Evolutionary conservation across 2,888 invertebrate species (phyloP), one percentile per base, ranked within the genome.

Genomic region (Thereva nobilitata): DNA sequence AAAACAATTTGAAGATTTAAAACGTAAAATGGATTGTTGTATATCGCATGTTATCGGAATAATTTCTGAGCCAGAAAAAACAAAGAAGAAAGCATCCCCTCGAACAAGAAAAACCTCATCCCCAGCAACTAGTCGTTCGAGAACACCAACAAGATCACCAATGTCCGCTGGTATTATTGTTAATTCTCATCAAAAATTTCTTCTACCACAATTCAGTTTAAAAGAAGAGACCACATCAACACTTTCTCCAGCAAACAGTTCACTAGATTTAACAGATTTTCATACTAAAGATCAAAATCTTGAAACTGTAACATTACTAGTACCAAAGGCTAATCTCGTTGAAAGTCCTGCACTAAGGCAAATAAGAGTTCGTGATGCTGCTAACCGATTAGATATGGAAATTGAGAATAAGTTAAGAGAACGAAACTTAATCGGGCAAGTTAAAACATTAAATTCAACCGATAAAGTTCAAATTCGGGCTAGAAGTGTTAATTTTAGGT

Each of bases 1-100:
- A 49, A 83, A 84, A 35, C 90, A 93, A 74, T 95, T 95, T 77
- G 89, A 92, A 80, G 83, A 87, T 72, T 78, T 95, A 68, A 93
- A 93, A 77, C 83, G 83, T 47, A 84, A 86, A 71, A 92, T 94
- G 86, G 92, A 92, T 79, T 85, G 86, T n/a, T 94, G 93, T 75
- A 90, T 94, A 72, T 89, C 90, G 0, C 93, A 95, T 82, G 91
- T 95, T 70, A 89, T 94, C 70, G 93, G 93, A 1, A 86, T 86
- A 0, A 85, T 86, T 0, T 80, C 80, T 3, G 80, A 80, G 68
- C 79, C 81, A n/a, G 81, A 81, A 69, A 79, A 81, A 70, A 69
- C 68, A 10, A 78, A 79, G 40, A 80, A 80, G 66, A 78, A 80
- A 70, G 77, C 80, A 2, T 80, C 80, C 42, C 82, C 82, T 12